These are phyloP conservation scores for Syngnathus acus DNA, from an alignment of 2,797 vertebrate genomes.

Conservation along the genomic window DNA sequence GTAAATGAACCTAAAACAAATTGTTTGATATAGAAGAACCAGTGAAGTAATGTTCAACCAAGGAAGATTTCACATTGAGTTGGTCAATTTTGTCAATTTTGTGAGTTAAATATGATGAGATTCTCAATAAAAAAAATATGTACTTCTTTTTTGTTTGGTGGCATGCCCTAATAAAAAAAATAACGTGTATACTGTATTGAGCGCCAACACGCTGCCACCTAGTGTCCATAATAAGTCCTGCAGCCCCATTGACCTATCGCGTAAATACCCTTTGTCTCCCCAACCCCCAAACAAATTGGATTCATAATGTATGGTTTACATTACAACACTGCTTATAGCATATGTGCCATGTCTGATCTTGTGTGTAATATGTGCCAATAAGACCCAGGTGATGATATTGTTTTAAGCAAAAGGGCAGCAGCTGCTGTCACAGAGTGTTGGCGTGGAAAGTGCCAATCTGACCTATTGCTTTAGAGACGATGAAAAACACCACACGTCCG, in stretches of 20 bases:
- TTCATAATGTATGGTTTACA: slow-evolving; percentile 62
- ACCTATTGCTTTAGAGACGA: slow-evolving; percentile 58
- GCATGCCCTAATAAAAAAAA: too few relatives aligned
- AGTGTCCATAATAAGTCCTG: slow-evolving; percentile 21
- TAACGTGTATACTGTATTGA: not conserved
- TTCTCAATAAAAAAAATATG: too few relatives aligned
- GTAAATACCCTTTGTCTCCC: slow-evolving; percentile 19
- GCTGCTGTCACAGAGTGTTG: slow-evolving; percentile 55
- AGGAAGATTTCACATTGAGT: too few relatives aligned
- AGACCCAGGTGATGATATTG: slow-evolving; percentile 52
- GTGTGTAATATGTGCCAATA: slow-evolving; percentile 43
- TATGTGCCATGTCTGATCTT: slow-evolving; percentile 40
- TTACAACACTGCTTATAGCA: slow-evolving; percentile 46
- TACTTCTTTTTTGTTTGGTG: too few relatives aligned
- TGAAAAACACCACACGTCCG: slow-evolving; percentile 47
- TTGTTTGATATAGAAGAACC: too few relatives aligned
- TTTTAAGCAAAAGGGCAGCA: slow-evolving; percentile 59
- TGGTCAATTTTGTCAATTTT: too few relatives aligned
- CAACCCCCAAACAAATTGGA: slow-evolving; percentile 63
- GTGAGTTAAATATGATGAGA: too few relatives aligned
- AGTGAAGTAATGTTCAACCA: too few relatives aligned
- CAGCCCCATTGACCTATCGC: slow-evolving; percentile 12
- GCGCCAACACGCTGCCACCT: slow-evolving; percentile 44
- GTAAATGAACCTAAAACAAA: too few relatives aligned
- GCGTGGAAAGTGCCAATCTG: slow-evolving; percentile 58